phyloP scores from a whole-genome alignment of 2,888 invertebrate genomes.

The Lydus trimaculatus region DNA sequence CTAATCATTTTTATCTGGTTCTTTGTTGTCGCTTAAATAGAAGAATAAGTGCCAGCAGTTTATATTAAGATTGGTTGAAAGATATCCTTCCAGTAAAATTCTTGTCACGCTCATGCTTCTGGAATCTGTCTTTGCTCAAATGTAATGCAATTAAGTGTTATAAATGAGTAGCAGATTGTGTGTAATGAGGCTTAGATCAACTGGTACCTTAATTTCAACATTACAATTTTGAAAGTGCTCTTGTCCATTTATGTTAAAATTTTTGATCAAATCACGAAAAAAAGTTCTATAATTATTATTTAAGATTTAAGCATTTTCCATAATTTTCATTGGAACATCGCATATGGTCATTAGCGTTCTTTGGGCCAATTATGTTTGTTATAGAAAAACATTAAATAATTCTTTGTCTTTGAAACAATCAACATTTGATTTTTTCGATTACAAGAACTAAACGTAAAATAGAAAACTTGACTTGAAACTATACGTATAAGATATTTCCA shows the following conservation, averaged over 20 bases:
- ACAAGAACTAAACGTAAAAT: too few species aligned
- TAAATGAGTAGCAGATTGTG: neutral
- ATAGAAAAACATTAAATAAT: too few species aligned
- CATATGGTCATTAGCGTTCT: too few species aligned
- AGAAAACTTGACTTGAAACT: too few species aligned
- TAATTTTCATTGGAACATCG: too few species aligned
- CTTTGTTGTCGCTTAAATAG: neutral
- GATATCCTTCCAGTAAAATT: slow-evolving; percentile 8
- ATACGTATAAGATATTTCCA: too few species aligned
- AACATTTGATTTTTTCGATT: too few species aligned
- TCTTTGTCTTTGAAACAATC: too few species aligned
- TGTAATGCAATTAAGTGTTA: slow-evolving; percentile 12
- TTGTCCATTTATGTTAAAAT: too few species aligned
- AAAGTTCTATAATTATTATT: too few species aligned
- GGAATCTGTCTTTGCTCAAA: slow-evolving; percentile 8
- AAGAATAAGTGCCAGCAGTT: slow-evolving; percentile 5
- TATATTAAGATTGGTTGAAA: slow-evolving; percentile 1
- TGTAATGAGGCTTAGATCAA: slow-evolving; percentile 15
- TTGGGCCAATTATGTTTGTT: too few species aligned
- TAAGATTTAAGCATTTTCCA: too few species aligned
- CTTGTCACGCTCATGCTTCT: slow-evolving; percentile 9
- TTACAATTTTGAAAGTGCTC: neutral
- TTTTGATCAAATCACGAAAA: neutral
- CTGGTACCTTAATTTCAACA: neutral
- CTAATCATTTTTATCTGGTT: neutral